Base-by-base conservation (phyloP, 2,113 vertebrate genomes). In the Cisticola juncidis region DNA sequence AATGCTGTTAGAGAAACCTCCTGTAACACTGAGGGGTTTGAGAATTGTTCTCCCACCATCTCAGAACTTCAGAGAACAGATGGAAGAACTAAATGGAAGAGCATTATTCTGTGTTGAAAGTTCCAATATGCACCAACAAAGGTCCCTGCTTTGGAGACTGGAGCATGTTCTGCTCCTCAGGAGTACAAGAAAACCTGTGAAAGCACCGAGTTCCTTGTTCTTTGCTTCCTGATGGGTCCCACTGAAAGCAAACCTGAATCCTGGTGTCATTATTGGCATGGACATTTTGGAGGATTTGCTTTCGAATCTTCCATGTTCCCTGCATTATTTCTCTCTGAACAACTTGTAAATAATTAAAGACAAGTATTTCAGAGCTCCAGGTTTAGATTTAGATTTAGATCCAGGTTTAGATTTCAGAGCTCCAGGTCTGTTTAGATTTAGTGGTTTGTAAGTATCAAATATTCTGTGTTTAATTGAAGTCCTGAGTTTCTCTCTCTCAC, bases 181-280 rank as follows among this genome's bases (percentile, higher is more conserved):
- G 64, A 78, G 51, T 48, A n/a, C 62, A 50, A 54, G 35, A 58
- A 78, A 56, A 44, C 47, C 29, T 38, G 1, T 50, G 48, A 60
- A 51, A 86, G 48, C 21, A 44, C 35, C 0, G 3, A 76, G 26
- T 60, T 56, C 35, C 16, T 69, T 81, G 17, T 33, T 56, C 58
- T 83, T 78, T 71, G 25, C 44, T 68, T 38, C n/a, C 38, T 72
- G 23, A 1, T 21, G 28, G 60, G 35, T 38, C 47, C 14, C 50
- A 42, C 58, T 48, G 66, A 68, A 74, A 68, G 68, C 29, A 68
- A 42, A 31, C 31, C n/a, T 2, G 5, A 77, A 36, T 4, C 5
- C 5, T 16, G 26, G 3, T 56, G 3, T 40, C 7, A 0, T 50
- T 44, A 31, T 31, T 72, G 74, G 33, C n/a, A 19, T 18, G 21